These are phyloP conservation scores for Aplysina aerophoba DNA, from an alignment of 37 sponge, comb jelly and placozoan species.

Conservation along the genomic window DNA sequence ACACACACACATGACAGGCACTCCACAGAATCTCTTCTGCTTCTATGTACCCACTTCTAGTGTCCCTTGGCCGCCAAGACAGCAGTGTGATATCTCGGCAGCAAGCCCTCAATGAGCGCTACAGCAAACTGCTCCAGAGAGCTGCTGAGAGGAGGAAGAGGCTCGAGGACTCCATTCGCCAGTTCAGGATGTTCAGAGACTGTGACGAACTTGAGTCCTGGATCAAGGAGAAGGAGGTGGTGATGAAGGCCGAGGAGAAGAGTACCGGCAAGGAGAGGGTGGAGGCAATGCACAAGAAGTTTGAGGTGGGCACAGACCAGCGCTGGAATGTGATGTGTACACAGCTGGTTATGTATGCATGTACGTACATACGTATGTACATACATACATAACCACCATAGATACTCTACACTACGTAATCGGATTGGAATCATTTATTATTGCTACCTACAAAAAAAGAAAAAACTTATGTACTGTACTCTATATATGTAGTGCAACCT, in stretches of 20 bases:
- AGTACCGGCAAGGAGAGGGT: slow-evolving; percentile 76
- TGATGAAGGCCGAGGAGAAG: slow-evolving; percentile 78
- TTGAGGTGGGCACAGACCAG: slow-evolving; percentile 66
- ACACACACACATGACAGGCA: no score
- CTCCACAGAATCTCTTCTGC: no score
- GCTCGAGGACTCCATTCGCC: slow-evolving; percentile 74
- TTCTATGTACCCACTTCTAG: not conserved
- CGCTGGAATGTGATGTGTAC: no score
- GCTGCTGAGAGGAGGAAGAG: slow-evolving; percentile 57
- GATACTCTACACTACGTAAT: no score
- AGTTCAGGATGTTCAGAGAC: slow-evolving; percentile 82
- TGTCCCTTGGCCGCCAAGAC: not conserved
- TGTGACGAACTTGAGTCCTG: slow-evolving; percentile 90
- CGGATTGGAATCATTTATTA: no score
- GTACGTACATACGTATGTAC: no score
- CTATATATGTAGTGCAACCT: no score
- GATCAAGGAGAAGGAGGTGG: slow-evolving; percentile 85
- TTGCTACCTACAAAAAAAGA: no score
- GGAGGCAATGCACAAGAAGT: slow-evolving; percentile 90
- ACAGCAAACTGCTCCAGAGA: slow-evolving; percentile 53
- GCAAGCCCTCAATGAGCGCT: slow-evolving; percentile 69
- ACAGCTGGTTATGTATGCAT: no score
- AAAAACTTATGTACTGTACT: no score
- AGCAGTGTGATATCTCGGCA: slow-evolving; percentile 73
- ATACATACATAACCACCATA: no score